phyloP scores from a whole-genome alignment of 2,888 invertebrate genomes.

The Rhyacophila evoluta region DNA sequence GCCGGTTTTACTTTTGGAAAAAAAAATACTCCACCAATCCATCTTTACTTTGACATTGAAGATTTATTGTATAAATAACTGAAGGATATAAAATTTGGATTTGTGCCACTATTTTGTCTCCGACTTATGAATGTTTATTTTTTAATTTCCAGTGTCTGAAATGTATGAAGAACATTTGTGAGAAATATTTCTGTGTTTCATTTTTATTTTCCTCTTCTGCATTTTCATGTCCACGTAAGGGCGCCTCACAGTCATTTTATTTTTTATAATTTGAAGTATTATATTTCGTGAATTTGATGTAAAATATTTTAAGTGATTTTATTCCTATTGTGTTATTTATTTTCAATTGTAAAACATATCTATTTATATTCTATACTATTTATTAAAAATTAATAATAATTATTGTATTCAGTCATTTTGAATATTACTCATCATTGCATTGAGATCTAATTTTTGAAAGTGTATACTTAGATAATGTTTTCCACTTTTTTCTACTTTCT shows the following conservation, averaged over 20 bases:
- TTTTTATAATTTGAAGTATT: not conserved
- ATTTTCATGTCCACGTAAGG: not conserved
- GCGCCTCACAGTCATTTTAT: not conserved
- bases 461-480: not conserved
- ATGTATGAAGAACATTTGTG: not conserved
- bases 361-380: conserved; percentile 1
- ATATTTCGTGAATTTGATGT: not conserved
- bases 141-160: conserved; percentile 3
- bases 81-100: too few relatives aligned
- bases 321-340: not conserved
- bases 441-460: not conserved
- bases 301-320: not conserved
- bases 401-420: not conserved
- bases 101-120: not conserved
- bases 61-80: too few relatives aligned
- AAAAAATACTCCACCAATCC: too few relatives aligned
- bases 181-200: not conserved
- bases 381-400: conserved; percentile 23
- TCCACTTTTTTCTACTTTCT: conserved; percentile 19
- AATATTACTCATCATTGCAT: not conserved
- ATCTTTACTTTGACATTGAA: too few relatives aligned
- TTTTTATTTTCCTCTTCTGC: not conserved
- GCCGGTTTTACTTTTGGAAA: too few relatives aligned
- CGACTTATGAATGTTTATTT: not conserved
- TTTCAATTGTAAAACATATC: not conserved